These are phyloP conservation scores for Orbicella faveolata DNA, from an alignment of 64 coral and sea anemone genomes.

Conservation along the genomic window DNA sequence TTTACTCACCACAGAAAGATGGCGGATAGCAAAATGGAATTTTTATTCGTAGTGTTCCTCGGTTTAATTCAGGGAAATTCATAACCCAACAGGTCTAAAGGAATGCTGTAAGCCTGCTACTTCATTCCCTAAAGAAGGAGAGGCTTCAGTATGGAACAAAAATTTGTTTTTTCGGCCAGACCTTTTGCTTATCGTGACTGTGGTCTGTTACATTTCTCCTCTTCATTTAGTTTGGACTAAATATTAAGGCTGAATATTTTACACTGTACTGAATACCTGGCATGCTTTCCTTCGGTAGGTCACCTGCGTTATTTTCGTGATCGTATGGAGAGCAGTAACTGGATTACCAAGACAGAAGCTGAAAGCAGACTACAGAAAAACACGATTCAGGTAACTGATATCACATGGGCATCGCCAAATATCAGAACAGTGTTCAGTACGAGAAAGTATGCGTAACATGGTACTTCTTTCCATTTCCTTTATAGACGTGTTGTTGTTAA, in stretches of 20 bases:
- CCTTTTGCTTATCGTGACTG: too few species aligned
- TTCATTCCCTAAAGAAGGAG: too few species aligned
- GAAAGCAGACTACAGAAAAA: conserved; percentile 70
- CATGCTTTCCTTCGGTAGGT: too few species aligned
- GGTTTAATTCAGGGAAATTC: too few species aligned
- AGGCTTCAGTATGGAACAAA: too few species aligned
- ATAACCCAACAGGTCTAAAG: too few species aligned
- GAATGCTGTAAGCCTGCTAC: too few species aligned
- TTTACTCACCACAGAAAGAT: too few species aligned
- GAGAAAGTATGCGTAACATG: neutral
- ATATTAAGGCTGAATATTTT: neutral
- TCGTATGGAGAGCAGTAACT: conserved; percentile 71
- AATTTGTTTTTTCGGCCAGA: too few species aligned
- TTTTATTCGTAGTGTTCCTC: too few species aligned
- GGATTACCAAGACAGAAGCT: conserved; percentile 58
- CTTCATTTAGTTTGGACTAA: neutral
- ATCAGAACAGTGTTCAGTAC: too few species aligned
- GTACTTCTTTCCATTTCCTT: neutral
- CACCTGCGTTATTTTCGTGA: conserved; percentile 34
- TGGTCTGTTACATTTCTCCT: neutral
- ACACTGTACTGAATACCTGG: neutral
- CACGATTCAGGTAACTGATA: conserved; percentile 69
- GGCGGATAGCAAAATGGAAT: too few species aligned
- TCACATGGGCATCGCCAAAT: neutral
- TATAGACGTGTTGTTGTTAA: neutral